Percentiles rank a stretch among this genome's conserved stretches.
Evolutionary conservation across 2,113 vertebrate species (phyloP).

Genomic region (Vicugna pacos): DNA sequence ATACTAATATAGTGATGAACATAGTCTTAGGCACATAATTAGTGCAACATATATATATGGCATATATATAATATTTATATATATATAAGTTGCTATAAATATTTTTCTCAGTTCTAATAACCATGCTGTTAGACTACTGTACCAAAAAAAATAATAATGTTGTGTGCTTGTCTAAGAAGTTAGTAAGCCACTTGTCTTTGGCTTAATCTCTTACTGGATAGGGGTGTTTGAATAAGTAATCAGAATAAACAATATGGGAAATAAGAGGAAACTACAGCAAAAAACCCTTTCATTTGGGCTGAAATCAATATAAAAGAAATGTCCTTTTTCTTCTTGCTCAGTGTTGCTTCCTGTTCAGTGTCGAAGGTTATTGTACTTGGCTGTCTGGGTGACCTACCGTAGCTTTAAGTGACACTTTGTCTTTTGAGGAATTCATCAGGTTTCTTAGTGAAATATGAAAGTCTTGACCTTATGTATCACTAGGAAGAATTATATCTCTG

Average conservation of each 20-base stretch:
- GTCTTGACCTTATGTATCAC: not conserved
- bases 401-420: not conserved
- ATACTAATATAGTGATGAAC: constrained; percentile 6
- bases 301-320: constrained; percentile 40
- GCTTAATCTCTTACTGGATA: constrained; percentile 16
- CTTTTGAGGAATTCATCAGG: constrained; percentile 50
- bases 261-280: constrained; percentile 27
- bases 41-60: not conserved
- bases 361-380: not conserved
- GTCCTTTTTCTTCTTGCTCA: not conserved
- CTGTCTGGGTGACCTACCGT: not conserved
- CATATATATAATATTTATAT: not conserved
- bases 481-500: constrained; percentile 13
- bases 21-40: not conserved
- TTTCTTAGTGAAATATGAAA: constrained; percentile 16
- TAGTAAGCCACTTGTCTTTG: constrained; percentile 51
- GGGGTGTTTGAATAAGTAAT: constrained; percentile 29
- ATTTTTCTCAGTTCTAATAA: constrained; percentile 13
- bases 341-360: not conserved
- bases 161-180: not conserved
- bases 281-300: not conserved
- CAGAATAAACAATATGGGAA: not conserved
- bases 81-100: constrained; percentile 3
- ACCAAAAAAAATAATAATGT: not conserved
- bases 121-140: constrained; percentile 24